Base-by-base conservation (phyloP, 37 sponge, comb jelly and placozoan genomes). In the Geodia barretti region DNA sequence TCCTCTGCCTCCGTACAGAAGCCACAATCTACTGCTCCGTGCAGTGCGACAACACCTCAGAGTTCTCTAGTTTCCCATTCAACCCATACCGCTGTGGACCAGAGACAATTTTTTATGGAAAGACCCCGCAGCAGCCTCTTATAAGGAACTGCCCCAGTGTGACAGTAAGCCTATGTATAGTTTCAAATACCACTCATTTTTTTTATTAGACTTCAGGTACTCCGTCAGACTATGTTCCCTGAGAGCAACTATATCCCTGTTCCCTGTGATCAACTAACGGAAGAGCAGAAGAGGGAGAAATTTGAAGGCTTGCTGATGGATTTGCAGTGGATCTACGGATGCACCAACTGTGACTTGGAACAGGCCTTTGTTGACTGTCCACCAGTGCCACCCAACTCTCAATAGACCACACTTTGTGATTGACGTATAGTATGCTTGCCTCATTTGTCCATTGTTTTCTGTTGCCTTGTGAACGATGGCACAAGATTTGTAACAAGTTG, bases 1-100 rank as follows among this genome's bases (percentile, higher is more conserved):
- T 81, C 60, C 62, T 72, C 36, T 81, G 81, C 20, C 25, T 81
- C n/a, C n/a, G 28, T 38, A 24, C 38, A 21, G 72, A 34, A 9
- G 29, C 39, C 28, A 61, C 60, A 23, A 81, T 81, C 61, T 72
- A 81, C 62, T 81, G 81, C 39, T 72, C 72, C 28, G 81, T 81
- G 62, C 39, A 38, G 35, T 81, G 81, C 34, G 81, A 81, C 42
- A 70, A 71, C 41, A 25, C n/a, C 28, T 33, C 47, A 54, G 81
- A 81, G 60, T 81, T 81, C 72, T 58, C 72, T 7, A 35, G 72
- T 39, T 61, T 62, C 19, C 81, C 81, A 4, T 28, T 81, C 39
- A 81, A 81, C 31, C 81, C 81, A 34, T 81, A 81, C 72, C 29
- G 20, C 60, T 81, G 81, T 72, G 81, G 81, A 3, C 34, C 40